Evolutionary conservation across 2,113 vertebrate species (phyloP).

Genomic region (Crotalus horridus): DNA sequence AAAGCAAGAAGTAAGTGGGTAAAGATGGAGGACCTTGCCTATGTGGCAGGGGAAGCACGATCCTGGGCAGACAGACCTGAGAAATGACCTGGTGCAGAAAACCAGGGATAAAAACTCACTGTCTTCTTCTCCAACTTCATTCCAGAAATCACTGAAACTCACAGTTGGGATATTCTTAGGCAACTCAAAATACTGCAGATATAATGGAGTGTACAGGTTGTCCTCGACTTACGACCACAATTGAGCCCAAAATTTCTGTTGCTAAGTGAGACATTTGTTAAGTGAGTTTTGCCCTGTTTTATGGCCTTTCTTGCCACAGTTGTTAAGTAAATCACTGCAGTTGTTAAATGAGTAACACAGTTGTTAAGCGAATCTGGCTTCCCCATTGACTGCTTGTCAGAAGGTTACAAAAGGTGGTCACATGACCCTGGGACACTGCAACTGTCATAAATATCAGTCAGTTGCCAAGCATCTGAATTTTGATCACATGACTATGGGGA

Average conservation of each 20-base stretch:
- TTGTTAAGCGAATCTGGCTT: not conserved
- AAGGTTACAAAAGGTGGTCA: not conserved
- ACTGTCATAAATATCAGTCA: not conserved
- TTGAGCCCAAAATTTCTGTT: not conserved
- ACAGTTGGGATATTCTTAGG: not conserved
- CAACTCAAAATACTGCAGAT: not conserved
- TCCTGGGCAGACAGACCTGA: conserved; percentile 36
- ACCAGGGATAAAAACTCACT: not conserved
- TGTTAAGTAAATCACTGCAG: not conserved
- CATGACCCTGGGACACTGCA: not conserved
- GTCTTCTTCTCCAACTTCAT: not conserved
- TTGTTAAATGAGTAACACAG: not conserved
- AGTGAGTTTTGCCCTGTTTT: not conserved
- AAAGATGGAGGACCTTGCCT: conserved; percentile 9
- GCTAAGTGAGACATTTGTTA: not conserved
- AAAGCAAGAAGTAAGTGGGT: conserved; percentile 96
- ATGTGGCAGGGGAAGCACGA: conserved; percentile 64
- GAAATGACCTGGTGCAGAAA: conserved; percentile 1
- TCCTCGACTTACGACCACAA: not conserved
- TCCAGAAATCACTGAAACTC: not conserved
- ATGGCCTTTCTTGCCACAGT: not conserved
- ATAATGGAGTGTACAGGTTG: not conserved
- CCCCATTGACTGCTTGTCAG: not conserved
- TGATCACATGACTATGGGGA: not conserved
- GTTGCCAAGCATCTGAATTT: not conserved